Evolutionary conservation across 2,888 invertebrate genomes (phyloP), one percentile per base, ranked within the genome.

Genomic region (Synanthedon formicaeformis): DNA sequence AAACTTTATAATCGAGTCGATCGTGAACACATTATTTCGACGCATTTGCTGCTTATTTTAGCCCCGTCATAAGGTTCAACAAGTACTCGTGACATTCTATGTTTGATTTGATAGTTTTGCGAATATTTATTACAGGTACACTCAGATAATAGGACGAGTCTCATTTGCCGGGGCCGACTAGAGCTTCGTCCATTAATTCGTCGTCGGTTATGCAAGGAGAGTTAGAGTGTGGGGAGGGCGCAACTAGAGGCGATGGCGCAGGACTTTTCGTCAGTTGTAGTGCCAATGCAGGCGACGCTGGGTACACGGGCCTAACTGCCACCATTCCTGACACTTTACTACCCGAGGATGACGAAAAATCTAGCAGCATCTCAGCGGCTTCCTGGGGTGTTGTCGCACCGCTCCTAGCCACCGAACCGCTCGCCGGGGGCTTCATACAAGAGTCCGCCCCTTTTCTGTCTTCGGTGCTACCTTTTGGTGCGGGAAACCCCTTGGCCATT

Each of bases 151-250:
- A 13, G 4, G 16, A 53, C 54, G 57, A 50, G 57, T 53, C 67
- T 90, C 88, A 93, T 89, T 93, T 93, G 48, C 93, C 92, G 66
- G 93, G 89, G 8, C 94, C 94, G 52, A 94, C 92, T 51, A 96
- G 82, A 5, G 95, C 95, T 73, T 95, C 95, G 75, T 96, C 95
- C 94, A 95, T 95, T 16, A 96, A 90, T 69, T 96, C 96, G 75
- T 96, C 96, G 70, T 96, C 96, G 50, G 95, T 94, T 63, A 94
- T 93, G 65, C 93, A 93, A 14, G 94, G 94, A 5, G 94, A 93
- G 61, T 92, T 91, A 27, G 93, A 89, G 67, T 89, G 89, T n/a
- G 89, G 88, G 5, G 93, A 93, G 4, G 92, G 91, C 51, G 91
- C 90, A 48, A 91, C 85, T 50, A 92, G 82, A 0, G 93, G 92